phyloP scores from a whole-genome alignment of 2,797 vertebrate species.

The Vultur gryphus region DNA sequence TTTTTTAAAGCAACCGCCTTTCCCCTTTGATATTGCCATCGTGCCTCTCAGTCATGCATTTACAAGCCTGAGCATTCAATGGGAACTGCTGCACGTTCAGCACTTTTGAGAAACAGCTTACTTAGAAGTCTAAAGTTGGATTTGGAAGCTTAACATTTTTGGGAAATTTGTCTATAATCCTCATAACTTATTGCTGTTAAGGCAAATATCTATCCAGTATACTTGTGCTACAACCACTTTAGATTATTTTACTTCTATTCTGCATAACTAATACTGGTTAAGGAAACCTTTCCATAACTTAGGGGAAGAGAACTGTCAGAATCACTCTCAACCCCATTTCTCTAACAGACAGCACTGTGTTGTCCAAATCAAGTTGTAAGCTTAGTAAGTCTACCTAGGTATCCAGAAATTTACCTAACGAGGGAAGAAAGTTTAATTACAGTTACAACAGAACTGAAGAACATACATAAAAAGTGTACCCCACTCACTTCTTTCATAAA shows the following conservation, averaged over 20 bases:
- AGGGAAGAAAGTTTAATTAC: not conserved
- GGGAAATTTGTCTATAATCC: not conserved
- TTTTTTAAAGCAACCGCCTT: not conserved
- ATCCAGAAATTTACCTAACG: not conserved
- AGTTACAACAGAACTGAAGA: not conserved
- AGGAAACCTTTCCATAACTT: not conserved
- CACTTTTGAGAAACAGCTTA: constrained; percentile 35
- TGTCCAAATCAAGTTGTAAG: not conserved
- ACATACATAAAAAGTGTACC: not conserved
- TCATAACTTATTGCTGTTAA: not conserved
- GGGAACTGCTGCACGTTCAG: constrained; percentile 49
- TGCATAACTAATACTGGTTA: not conserved
- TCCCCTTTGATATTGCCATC: not conserved
- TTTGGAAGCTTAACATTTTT: constrained; percentile 45
- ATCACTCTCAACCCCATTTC: not conserved
- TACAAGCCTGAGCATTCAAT: not conserved
- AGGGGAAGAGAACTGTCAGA: not conserved
- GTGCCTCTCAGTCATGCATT: not conserved
- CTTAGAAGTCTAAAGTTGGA: constrained; percentile 25
- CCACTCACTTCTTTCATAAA: not conserved
- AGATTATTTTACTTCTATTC: not conserved
- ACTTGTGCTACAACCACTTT: not conserved
- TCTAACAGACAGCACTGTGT: not conserved
- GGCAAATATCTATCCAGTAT: not conserved
- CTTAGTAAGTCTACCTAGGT: not conserved